These are phyloP conservation scores for Antigone vipio DNA, from an alignment of 2,113 vertebrate species.

Conservation along the genomic window DNA sequence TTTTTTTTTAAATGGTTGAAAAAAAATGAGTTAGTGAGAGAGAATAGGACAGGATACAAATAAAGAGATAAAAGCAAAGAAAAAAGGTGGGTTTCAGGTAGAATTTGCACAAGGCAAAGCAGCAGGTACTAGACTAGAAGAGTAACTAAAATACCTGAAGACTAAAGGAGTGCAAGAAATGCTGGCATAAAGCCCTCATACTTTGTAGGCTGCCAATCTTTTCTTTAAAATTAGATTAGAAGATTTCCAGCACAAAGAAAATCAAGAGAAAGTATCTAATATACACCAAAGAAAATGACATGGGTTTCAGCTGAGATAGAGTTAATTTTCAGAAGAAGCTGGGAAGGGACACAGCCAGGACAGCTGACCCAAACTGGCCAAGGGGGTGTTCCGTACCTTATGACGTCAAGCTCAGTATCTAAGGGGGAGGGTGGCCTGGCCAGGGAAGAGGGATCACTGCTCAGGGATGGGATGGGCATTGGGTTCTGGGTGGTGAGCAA, in stretches of 20 bases:
- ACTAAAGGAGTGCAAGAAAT: not conserved
- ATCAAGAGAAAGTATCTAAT: not conserved
- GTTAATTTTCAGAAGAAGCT: too few relatives aligned
- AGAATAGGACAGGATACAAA: not conserved
- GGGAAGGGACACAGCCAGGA: too few relatives aligned
- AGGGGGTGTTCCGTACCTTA: too few relatives aligned
- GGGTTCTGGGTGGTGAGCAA: too few relatives aligned
- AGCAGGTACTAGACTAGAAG: not conserved
- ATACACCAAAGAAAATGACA: not conserved
- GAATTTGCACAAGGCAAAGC: not conserved
- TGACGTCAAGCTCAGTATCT: too few relatives aligned
- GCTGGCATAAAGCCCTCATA: not conserved
- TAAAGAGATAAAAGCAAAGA: not conserved
- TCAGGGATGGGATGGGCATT: too few relatives aligned
- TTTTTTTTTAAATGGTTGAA: not conserved
- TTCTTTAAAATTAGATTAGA: not conserved
- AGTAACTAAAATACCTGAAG: not conserved
- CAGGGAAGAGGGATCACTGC: too few relatives aligned
- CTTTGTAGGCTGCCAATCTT: not conserved
- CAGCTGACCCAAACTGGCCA: too few relatives aligned
- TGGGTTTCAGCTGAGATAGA: too few relatives aligned
- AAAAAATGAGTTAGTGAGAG: not conserved
- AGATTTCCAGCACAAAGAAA: not conserved
- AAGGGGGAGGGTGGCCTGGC: too few relatives aligned
- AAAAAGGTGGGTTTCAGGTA: not conserved